Evolutionary conservation across 2,797 vertebrate species (phyloP).

Genomic region (Amphiprion clarkii): DNA sequence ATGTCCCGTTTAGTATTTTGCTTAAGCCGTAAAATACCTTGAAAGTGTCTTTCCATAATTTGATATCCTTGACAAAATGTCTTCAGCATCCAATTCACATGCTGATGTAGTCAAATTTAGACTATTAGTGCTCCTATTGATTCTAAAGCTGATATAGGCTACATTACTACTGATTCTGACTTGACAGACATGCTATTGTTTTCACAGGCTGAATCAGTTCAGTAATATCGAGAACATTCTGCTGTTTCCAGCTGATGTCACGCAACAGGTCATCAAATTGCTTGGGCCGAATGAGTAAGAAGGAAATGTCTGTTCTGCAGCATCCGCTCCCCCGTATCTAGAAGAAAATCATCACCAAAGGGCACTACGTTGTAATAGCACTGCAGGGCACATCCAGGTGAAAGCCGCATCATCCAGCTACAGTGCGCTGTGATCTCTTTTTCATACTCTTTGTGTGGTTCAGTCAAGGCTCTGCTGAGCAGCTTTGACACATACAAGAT

Average conservation of each 20-base stretch:
- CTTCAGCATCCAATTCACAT: not conserved
- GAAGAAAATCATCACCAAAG: conserved; percentile 46
- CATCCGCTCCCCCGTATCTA: conserved; percentile 30
- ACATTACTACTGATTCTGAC: not conserved
- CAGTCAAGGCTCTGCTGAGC: conserved; percentile 13
- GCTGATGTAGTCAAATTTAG: not conserved
- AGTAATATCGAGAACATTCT: not conserved
- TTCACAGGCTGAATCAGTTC: not conserved
- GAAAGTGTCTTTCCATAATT: not conserved
- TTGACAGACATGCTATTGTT: not conserved
- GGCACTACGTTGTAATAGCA: conserved; percentile 25
- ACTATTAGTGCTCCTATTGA: not conserved
- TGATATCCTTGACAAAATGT: not conserved
- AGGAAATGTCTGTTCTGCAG: conserved; percentile 18
- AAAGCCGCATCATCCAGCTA: conserved; percentile 36
- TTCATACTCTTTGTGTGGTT: conserved; percentile 15
- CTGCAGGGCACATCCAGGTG: conserved; percentile 39
- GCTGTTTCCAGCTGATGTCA: conserved; percentile 14
- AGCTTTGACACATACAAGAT: conserved; percentile 23
- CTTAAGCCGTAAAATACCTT: not conserved
- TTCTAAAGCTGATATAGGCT: not conserved
- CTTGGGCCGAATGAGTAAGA: conserved; percentile 18
- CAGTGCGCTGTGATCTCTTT: conserved; percentile 18
- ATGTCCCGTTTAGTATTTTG: conserved; percentile 31
- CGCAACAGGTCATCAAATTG: conserved; percentile 25